These are phyloP conservation scores for Cheilosia scutellata DNA, from an alignment of 2,888 invertebrate species.

Conservation along the genomic window DNA sequence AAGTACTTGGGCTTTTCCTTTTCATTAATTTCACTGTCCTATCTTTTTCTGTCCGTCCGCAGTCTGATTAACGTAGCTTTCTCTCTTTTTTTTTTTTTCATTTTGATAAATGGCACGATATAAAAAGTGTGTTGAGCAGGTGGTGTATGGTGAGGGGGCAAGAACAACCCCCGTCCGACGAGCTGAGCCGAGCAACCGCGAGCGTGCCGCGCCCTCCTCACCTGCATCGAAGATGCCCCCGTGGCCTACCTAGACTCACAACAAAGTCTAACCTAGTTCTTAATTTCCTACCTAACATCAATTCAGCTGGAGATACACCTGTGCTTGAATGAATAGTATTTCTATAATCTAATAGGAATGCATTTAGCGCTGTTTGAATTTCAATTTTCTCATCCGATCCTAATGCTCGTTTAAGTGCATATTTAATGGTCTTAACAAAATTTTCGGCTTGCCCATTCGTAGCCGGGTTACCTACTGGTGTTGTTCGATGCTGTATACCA, in stretches of 20 bases:
- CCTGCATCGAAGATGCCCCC: too few species aligned
- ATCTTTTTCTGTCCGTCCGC: background rate
- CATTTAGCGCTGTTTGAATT: conserved; percentile 10
- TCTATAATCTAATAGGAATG: conserved; percentile 24
- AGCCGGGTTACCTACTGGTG: conserved; percentile 11
- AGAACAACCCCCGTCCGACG: background rate
- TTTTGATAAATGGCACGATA: background rate
- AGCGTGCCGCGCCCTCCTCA: too few species aligned
- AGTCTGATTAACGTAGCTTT: background rate
- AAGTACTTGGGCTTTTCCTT: background rate
- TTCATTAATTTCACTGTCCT: background rate
- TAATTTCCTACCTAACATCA: conserved; percentile 19
- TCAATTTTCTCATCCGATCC: conserved; percentile 5
- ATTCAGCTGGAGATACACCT: conserved; percentile 19
- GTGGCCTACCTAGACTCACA: too few species aligned
- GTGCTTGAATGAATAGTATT: conserved; percentile 28
- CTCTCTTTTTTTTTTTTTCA: background rate
- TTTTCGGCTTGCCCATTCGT: background rate
- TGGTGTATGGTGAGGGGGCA: background rate
- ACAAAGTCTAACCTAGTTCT: conserved; percentile 16
- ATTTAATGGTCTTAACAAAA: conserved; percentile 18
- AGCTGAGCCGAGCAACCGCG: too few species aligned
- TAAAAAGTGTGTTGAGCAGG: background rate
- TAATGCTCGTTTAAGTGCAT: conserved; percentile 21
- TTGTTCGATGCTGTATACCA: conserved; percentile 26